Conservation (phyloP, 2,797 vertebrate species). For the Zenarchopterus dispar region DNA sequence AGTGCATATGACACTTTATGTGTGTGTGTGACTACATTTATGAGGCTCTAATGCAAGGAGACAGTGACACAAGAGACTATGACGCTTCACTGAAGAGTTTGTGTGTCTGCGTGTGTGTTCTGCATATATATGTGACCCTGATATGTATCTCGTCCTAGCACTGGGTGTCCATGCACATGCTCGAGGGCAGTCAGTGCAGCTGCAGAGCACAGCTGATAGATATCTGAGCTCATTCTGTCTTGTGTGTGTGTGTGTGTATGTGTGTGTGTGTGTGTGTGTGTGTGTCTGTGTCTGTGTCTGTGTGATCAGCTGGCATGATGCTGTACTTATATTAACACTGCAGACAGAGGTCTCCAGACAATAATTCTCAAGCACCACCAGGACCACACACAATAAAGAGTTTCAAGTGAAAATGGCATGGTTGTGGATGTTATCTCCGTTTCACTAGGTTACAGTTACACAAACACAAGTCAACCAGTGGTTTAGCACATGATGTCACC, state of each 20-base stretch:
- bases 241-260: slow-evolving; percentile 18
- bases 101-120: slow-evolving; percentile 11
- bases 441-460: slow-evolving; percentile 4
- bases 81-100: slow-evolving; percentile 9
- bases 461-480: slow-evolving; percentile 7
- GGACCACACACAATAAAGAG: slow-evolving; percentile 38
- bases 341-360: slow-evolving; percentile 43
- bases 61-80: slow-evolving; percentile 25
- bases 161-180: slow-evolving; percentile 29
- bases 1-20: not conserved
- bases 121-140: slow-evolving; percentile 19
- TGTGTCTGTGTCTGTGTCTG: slow-evolving; percentile 22
- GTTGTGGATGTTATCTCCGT: slow-evolving; percentile 22
- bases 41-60: slow-evolving; percentile 26
- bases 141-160: slow-evolving; percentile 45
- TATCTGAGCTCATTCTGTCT: slow-evolving; percentile 54
- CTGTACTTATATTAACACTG: slow-evolving; percentile 46
- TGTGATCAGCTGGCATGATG: slow-evolving; percentile 4
- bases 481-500: not conserved
- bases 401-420: slow-evolving; percentile 18
- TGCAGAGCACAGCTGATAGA: slow-evolving; percentile 39
- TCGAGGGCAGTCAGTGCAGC: slow-evolving; percentile 37
- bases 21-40: slow-evolving; percentile 22
- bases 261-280: slow-evolving; percentile 14
- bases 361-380: slow-evolving; percentile 41